A percentile compares a stretch with the other conserved stretches of the same genome.
Evolutionary conservation across 2,888 invertebrate species (phyloP).

Genomic region (Macrosoma leucophasiata): DNA sequence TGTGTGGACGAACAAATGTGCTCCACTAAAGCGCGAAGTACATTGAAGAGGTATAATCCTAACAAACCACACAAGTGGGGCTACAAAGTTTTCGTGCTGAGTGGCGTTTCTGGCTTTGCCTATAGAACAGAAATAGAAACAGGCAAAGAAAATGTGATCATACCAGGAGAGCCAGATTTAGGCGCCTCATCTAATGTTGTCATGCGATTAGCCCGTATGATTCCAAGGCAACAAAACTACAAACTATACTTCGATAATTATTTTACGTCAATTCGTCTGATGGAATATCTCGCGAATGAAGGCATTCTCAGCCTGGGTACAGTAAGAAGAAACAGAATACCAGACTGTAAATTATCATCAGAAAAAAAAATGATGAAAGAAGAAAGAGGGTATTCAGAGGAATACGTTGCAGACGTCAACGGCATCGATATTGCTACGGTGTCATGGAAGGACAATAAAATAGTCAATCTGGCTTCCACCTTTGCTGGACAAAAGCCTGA

Average conservation of each 20-base stretch:
- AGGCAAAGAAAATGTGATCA: too few species aligned
- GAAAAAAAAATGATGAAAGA: conserved; percentile 15
- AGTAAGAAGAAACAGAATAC: conserved; percentile 18
- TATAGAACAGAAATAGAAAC: too few species aligned
- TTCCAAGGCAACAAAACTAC: conserved; percentile 11
- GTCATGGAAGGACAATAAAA: conserved; percentile 23
- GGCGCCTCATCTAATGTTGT: too few species aligned
- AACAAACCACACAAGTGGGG: too few species aligned
- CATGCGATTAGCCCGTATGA: conserved; percentile 5
- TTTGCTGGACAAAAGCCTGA: conserved; percentile 21
- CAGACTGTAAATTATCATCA: conserved; percentile 18
- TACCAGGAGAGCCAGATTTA: too few species aligned
- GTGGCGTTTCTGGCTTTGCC: too few species aligned
- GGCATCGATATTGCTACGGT: conserved; percentile 10
- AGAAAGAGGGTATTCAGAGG: conserved; percentile 19
- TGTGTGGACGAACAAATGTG: too few species aligned
- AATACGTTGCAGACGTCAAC: conserved; percentile 16
- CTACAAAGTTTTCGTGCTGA: too few species aligned
- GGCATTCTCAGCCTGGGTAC: conserved; percentile 19
- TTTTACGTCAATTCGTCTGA: conserved; percentile 20
- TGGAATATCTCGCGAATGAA: conserved; percentile 19
- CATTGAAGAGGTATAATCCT: too few species aligned
- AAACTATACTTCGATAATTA: conserved; percentile 23
- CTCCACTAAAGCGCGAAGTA: too few species aligned
- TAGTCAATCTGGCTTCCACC: conserved; percentile 19